Percentiles rank a stretch among this genome's conserved stretches.
Conservation (phyloP, 2,888 invertebrate genomes). For the Periphyllus acericola region DNA sequence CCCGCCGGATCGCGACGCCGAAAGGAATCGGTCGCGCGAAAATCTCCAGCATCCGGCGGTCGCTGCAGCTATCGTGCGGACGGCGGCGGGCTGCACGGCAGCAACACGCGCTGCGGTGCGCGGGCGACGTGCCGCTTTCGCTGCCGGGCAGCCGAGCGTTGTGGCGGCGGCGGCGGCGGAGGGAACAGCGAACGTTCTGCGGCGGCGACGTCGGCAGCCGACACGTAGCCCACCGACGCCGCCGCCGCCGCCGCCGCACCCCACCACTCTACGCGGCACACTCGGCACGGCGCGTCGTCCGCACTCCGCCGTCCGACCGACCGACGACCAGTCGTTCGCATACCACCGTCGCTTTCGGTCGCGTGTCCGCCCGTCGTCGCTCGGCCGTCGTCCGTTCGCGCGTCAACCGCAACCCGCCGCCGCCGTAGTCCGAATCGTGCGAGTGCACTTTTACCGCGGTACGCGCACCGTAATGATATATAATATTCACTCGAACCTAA, state of each 20-base stretch:
- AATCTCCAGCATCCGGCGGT: background rate
- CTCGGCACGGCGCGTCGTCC: slow-evolving; percentile 17
- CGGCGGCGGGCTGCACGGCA: background rate
- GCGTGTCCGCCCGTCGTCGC: background rate
- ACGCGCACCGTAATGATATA: no score
- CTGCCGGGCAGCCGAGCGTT: background rate
- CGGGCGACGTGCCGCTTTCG: background rate
- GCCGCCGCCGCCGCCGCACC: background rate
- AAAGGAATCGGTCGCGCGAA: no score
- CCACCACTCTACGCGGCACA: background rate
- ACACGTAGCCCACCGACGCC: slow-evolving; percentile 41
- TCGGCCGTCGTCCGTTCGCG: background rate
- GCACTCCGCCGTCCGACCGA: background rate
- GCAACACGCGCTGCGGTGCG: background rate
- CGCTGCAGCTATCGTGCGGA: background rate
- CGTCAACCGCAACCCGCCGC: background rate
- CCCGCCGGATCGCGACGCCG: no score
- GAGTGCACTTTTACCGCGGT: no score
- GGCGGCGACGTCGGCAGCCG: background rate
- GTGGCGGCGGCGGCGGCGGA: background rate
- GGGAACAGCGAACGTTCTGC: background rate
- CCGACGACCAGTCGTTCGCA: slow-evolving; percentile 24
- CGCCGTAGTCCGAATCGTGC: background rate
- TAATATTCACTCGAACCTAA: no score
- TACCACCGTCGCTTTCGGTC: background rate